Base-by-base conservation (phyloP, 2,888 invertebrate genomes). In the Dusona sp. region DNA sequence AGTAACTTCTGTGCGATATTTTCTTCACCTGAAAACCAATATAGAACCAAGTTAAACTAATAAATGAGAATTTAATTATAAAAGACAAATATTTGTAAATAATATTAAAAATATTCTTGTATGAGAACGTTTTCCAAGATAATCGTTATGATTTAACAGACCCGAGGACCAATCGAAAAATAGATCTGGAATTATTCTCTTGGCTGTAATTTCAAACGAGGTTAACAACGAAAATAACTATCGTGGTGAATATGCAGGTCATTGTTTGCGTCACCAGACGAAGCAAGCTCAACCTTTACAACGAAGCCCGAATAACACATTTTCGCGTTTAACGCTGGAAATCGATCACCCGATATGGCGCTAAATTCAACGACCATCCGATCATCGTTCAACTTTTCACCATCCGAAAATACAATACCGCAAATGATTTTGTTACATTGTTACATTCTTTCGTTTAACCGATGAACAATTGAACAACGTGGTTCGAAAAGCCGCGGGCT, bases 181-280 rank as follows among this genome's bases (percentile, higher is more conserved):
- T 74, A 74, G 70, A 61, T 65, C 72, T 67, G 42, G 67, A 75
- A 77, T 67, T 42, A 48, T 70, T 48, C 42, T 57, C 72, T 51
- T 67, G 29, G 38, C 79, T 64, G 77, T 87, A 85, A 88, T 90
- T 88, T 79, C 80, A 86, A 88, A 90, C 82, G 83, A 72, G 90
- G 87, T 90, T 73, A 77, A 48, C 64, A 54, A 68, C 91, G 88
- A 89, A 92, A 93, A 93, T 93, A 93, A 90, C 89, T 89, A 86
- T 87, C 89, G 88, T 85, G 90, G 89, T 89, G 91, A 88, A 86
- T 90, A 89, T 89, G 88, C 91, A 90, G 93, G 93, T 93, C 92
- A 92, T 92, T 92, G 91, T 92, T 92, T 93, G 89, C 93, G 93
- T 92, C 93, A 93, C 88, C 90, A 89, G 90, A 89, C 89, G 84